Conservation (phyloP, 2,888 invertebrate genomes). For the Polyommatus icarus region DNA sequence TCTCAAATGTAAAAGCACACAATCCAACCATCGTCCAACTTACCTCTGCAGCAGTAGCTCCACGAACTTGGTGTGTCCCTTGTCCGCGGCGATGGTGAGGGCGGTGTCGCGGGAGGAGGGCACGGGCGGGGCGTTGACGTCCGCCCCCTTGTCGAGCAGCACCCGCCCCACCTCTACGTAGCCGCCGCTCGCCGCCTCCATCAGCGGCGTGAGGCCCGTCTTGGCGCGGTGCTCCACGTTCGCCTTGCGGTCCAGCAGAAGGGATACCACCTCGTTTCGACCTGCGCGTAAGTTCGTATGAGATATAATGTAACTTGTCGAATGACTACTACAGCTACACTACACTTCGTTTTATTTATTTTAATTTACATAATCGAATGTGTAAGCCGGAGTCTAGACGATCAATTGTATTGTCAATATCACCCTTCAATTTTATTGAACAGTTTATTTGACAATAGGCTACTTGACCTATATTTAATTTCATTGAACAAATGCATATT, state of each 20-base stretch:
- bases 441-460: no score
- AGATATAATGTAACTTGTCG: no score
- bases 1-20: no score
- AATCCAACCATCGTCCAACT: neutral
- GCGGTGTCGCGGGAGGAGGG: slow-evolving; percentile 99
- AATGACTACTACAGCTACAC: no score
- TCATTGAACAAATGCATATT: no score
- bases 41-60: slow-evolving; percentile 87
- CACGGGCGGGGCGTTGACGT: slow-evolving; percentile 99
- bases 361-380: no score
- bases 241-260: slow-evolving; percentile 96
- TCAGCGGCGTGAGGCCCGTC: slow-evolving; percentile 98
- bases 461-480: no score
- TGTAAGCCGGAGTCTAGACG: no score
- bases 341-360: no score
- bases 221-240: slow-evolving; percentile 99
- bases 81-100: slow-evolving; percentile 99
- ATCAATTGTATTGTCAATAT: no score
- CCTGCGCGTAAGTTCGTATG: no score
- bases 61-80: slow-evolving; percentile 97
- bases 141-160: slow-evolving; percentile 96
- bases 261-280: slow-evolving; percentile 97
- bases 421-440: no score
- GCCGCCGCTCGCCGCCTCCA: slow-evolving; percentile 99
- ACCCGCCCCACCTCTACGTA: slow-evolving; percentile 99